Base-by-base conservation (phyloP, 2,797 vertebrate species). In the Poeciliopsis gracilis region DNA sequence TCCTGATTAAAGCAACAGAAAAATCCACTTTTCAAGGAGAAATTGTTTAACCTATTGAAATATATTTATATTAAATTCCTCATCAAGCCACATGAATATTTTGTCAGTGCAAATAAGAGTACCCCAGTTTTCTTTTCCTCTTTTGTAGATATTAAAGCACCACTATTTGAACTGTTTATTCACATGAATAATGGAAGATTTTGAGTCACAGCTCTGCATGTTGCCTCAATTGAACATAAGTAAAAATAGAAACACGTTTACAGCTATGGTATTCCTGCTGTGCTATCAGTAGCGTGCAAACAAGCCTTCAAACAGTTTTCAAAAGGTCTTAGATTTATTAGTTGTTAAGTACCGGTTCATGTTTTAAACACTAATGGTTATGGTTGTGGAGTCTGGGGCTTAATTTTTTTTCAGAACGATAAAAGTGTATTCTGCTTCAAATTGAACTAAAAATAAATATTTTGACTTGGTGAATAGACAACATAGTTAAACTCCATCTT, bases 221-320 rank as follows among this genome's bases (percentile, higher is more conserved):
- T 25, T 43, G 12, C 53, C 36, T 76, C 49, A 28, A 16, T 6
- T 72, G 73, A 36, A 53, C 20, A 38, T 38, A n/a, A 72, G 2
- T 73, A 41, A 23, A 53, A 78, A 80, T 61, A 36, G 20, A 77
- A 73, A 25, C 33, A 43, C 38, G 10, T 72, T 74, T 78, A 46
- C 25, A 33, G 57, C 20, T 55, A 61, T 36, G 38, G 13, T 53
- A 20, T 30, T 66, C 46, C 55, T 55, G 75, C 15, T 73, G 74
- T 59, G 43, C 75, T 45, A 61, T 74, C 75, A 72, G 47, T 41
- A 51, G n/a, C n/a, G 2, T 70, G 38, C 55, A 77, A 73, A 61
- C 47, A 61, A 55, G 33, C 43, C 57, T 70, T 74, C 30, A 71
- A 47, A 13, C 41, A 51, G 55, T 70, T 47, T 47, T 61, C 45